Evolutionary conservation across 2,888 invertebrate genomes (phyloP), one percentile per base, ranked within the genome.

Genomic region (Noctua fimbriata): DNA sequence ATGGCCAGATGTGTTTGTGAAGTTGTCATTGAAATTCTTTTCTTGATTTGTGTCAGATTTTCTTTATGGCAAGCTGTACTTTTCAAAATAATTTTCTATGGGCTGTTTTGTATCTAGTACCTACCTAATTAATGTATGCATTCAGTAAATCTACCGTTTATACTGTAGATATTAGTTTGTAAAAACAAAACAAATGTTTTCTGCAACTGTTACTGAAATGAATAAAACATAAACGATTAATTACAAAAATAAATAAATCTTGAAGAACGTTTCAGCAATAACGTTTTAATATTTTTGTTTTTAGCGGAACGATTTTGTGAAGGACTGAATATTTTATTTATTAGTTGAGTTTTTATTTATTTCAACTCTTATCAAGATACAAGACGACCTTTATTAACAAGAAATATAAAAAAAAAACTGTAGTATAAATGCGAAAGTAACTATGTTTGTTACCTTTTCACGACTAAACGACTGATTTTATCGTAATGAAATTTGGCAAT

Each of bases 1-100:
- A 81, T 75, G 71, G 70, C 80, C 79, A 82, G 65, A 85, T 80
- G 81, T 66, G 63, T 73, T 60, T 79, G 69, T 69, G 60, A 76
- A 78, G 63, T 78, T 73, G 66, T 73, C 74, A 74, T 75, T 70
- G 16, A 55, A 75, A 73, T 75, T 49, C 47, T 82, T 85, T 72
- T 69, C 47, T 47, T 65, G n/a, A 4, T 69, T n/a, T 63, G 16
- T 10, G 58, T 18, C 1, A 55, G 21, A 28, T 78, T 60, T 58
- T 58, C 5, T 6, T 44, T 67, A 16, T 28, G 18, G 32, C 32
- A 63, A 63, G 32, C 36, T 36, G 32, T 4, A 36, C 1, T 65
- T 65, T 65, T 65, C 3, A 32, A 18, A 32, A 16, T 18, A 1
- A 3, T 32, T 63, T 60, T 60, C 28, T 7, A 7, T 28, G 16